Base-by-base conservation (phyloP, 2,113 vertebrate genomes). In the Gavialis gangeticus region DNA sequence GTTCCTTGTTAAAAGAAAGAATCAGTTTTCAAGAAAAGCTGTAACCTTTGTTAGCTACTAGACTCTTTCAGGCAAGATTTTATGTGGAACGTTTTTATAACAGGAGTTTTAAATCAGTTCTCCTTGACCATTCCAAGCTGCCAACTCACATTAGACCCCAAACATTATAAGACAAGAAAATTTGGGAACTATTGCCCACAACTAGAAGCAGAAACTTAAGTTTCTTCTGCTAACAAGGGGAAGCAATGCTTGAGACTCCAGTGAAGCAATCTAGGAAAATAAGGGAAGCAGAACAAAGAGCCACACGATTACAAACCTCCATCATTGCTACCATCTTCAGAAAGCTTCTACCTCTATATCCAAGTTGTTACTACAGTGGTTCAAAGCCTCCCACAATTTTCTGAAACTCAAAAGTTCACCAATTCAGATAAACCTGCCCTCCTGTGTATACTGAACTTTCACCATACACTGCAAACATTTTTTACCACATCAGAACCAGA, bases 351-450 rank as follows among this genome's bases (percentile, higher is more conserved):
- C 15, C 22, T 57, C 37, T 24, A 2, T 0, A 1, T 59, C 13
- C 58, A 1, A 0, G 13, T 2, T 66, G 3, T 87, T 5, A 0
- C 11, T 34, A 75, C 60, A 10, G 0, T 0, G 3, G 11, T 4
- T 76, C 77, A 30, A 27, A 66, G 25, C 64, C 64, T 75, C 11
- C 17, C 54, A 16, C 55, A 5, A 64, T 58, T 67, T 0, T 81
- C 63, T 66, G 63, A 12, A 66, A 66, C 63, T 27, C 25, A 46
- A 28, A 66, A 66, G 27, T 66, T 66, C 63, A 66, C 13, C 27
- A 28, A 66, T 66, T 28, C 59, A 57, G 73, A n/a, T 13, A 82
- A 82, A 21, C 15, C 4, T 0, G 10, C 5, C 62, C 60, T 11
- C 27, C 69, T 30, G 15, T 7, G 79, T 19, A n/a, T 64, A 1